Evolutionary conservation across 64 coral and sea anemone genomes (phyloP).

Genomic region (Montipora foliosa): DNA sequence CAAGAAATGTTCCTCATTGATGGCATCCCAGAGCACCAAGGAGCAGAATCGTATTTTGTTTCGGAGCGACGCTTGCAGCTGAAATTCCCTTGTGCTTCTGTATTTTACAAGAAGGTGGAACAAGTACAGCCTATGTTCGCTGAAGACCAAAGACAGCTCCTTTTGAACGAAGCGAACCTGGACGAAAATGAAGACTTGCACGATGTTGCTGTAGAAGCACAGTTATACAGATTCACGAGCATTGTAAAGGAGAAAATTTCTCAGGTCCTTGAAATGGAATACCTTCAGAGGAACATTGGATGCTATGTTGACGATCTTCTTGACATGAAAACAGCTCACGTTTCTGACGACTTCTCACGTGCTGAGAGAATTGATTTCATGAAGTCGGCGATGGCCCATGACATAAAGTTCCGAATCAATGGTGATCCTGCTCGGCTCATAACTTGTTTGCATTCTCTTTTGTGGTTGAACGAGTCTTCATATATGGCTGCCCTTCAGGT

Average conservation of each 20-base stretch:
- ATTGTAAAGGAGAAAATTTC: slow-evolving; percentile 72
- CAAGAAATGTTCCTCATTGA: slow-evolving; percentile 38
- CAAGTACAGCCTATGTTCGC: slow-evolving; percentile 68
- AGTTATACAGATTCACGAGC: slow-evolving; percentile 50
- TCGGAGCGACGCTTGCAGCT: slow-evolving; percentile 38
- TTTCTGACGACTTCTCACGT: slow-evolving; percentile 37
- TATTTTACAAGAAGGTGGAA: slow-evolving; percentile 76
- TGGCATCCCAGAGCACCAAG: slow-evolving; percentile 62
- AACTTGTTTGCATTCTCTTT: slow-evolving; percentile 62
- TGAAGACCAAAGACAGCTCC: slow-evolving; percentile 66
- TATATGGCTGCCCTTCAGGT: slow-evolving; percentile 53
- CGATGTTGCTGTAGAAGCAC: background rate
- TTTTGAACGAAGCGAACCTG: slow-evolving; percentile 63
- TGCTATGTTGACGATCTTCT: slow-evolving; percentile 83
- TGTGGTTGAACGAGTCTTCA: slow-evolving; percentile 60
- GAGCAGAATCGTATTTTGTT: slow-evolving; percentile 72
- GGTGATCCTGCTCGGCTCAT: slow-evolving; percentile 35
- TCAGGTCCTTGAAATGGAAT: slow-evolving; percentile 57
- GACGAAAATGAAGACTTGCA: slow-evolving; percentile 66
- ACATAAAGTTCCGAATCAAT: slow-evolving; percentile 34
- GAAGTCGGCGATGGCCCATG: slow-evolving; percentile 50
- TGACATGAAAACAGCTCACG: slow-evolving; percentile 64
- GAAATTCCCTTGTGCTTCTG: slow-evolving; percentile 65
- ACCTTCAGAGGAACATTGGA: slow-evolving; percentile 37
- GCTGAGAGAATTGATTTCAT: slow-evolving; percentile 55